phyloP scores from a whole-genome alignment of 1,140 invertebrate species.

The Drosophila repletoides region DNA sequence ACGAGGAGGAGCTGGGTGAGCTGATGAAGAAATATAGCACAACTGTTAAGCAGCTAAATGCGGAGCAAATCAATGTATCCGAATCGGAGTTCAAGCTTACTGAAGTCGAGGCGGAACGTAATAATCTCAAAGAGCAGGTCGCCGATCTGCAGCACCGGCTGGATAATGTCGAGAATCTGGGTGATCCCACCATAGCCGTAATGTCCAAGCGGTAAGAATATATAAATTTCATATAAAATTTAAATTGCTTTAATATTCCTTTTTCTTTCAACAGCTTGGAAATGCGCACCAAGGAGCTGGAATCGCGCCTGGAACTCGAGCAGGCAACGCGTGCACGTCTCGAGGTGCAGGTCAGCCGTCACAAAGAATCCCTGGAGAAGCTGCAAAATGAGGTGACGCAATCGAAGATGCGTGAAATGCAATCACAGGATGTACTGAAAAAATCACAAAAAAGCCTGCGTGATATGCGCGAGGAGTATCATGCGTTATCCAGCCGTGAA shows the following conservation, averaged over 20 bases:
- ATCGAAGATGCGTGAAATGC: slow-evolving; percentile 88
- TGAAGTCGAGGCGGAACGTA: slow-evolving; percentile 89
- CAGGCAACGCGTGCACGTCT: slow-evolving; percentile 91
- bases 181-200: slow-evolving; percentile 90
- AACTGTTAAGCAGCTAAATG: slow-evolving; percentile 91
- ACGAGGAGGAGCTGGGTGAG: slow-evolving; percentile 95
- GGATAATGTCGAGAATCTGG: slow-evolving; percentile 90
- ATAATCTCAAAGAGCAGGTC: slow-evolving; percentile 89
- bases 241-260: background rate
- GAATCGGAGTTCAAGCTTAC: slow-evolving; percentile 92
- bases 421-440: slow-evolving; percentile 89
- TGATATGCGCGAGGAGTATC: slow-evolving; percentile 89
- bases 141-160: slow-evolving; percentile 89
- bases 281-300: slow-evolving; percentile 92
- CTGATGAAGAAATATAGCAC: slow-evolving; percentile 96
- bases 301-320: slow-evolving; percentile 94
- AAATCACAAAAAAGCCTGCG: slow-evolving; percentile 88
- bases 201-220: slow-evolving; percentile 86
- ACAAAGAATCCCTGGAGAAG: slow-evolving; percentile 93
- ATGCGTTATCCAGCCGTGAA: slow-evolving; percentile 86
- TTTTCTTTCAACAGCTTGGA: slow-evolving; percentile 86
- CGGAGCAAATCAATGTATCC: slow-evolving; percentile 91
- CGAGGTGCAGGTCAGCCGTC: slow-evolving; percentile 91
- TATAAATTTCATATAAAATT: background rate
- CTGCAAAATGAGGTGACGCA: slow-evolving; percentile 89